Evolutionary conservation across 2,797 vertebrate species (phyloP), one percentile per base, ranked within the genome.

Genomic region (Sebastes oblongus): DNA sequence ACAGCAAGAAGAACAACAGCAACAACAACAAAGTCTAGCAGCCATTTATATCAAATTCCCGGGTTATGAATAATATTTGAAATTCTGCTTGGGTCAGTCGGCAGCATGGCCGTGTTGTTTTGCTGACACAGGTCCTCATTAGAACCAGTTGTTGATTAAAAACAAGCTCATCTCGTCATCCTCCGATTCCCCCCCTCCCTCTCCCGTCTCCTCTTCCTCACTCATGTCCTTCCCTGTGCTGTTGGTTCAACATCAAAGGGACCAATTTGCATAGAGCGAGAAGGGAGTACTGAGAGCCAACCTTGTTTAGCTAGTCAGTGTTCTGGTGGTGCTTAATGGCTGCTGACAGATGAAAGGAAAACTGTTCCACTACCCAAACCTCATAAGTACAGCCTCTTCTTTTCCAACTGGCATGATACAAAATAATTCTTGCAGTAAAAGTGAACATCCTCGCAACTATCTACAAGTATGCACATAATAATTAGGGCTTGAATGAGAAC

Each of bases 201-300:
- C 77, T 52, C 24, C 16, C 14, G 16, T 79, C 85, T 79, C 42
- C 50, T 69, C 78, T 75, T 81, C 81, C 82, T 80, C 76, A 3
- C 68, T 58, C 78, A 54, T 20, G 78, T 89, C 86, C 84, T 83
- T 89, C 89, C 81, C 76, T 56, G 76, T 77, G 85, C 84, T 83
- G 75, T 81, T 86, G 86, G 86, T 89, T 91, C 84, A 65, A 92
- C 92, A 93, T 94, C 92, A 94, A 93, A 94, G 90, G 65, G 77
- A 59, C 56, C 65, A 66, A 92, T 93, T 89, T 92, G 88, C 93
- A 93, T 92, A 85, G 75, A 86, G 85, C 46, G 75, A 88, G 79
- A 76, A 77, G 81, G 78, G 81, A 78, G 72, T 59, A 76, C 71
- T n/a, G 73, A 75, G 71, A 79, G 80, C 83, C 83, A 86, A 87